These are phyloP conservation scores for Neopipo cinnamomea DNA, from an alignment of 2,113 vertebrate genomes.

Conservation along the genomic window DNA sequence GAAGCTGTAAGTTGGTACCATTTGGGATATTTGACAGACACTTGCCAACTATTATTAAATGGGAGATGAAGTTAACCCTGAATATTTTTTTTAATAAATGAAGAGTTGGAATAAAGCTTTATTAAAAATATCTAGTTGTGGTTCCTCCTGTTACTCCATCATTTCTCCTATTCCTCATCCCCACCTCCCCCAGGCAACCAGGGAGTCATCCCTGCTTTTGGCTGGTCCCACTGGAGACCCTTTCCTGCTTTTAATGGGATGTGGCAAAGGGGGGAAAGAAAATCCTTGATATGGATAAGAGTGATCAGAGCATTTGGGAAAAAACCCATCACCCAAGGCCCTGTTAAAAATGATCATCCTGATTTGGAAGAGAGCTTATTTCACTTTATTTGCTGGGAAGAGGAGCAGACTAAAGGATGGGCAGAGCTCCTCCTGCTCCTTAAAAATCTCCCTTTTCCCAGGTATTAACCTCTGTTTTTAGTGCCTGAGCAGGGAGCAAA, in stretches of 20 bases:
- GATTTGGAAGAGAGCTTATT: not conserved
- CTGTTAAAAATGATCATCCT: not conserved
- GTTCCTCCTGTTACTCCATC: not conserved
- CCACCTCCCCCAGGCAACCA: not conserved
- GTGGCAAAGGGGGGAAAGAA: not conserved
- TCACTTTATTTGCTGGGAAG: not conserved
- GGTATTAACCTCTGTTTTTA: not conserved
- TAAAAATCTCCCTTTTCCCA: not conserved
- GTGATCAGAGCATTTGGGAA: not conserved
- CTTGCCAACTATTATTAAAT: not conserved
- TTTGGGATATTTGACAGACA: not conserved
- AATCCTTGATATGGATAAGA: not conserved
- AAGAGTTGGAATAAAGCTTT: not conserved
- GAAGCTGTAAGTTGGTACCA: fast-evolving
- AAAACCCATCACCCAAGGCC: not conserved
- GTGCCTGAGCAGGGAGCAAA: not conserved
- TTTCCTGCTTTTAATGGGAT: not conserved
- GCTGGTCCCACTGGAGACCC: not conserved
- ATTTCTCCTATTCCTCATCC: not conserved
- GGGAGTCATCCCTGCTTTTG: fast-evolving
- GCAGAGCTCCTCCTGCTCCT: not conserved
- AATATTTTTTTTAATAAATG: not conserved
- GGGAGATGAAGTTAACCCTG: not conserved
- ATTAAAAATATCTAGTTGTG: not conserved
- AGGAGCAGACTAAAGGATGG: not conserved